Base-by-base conservation (phyloP, 2,888 invertebrate species). In the Volucella inflata region DNA sequence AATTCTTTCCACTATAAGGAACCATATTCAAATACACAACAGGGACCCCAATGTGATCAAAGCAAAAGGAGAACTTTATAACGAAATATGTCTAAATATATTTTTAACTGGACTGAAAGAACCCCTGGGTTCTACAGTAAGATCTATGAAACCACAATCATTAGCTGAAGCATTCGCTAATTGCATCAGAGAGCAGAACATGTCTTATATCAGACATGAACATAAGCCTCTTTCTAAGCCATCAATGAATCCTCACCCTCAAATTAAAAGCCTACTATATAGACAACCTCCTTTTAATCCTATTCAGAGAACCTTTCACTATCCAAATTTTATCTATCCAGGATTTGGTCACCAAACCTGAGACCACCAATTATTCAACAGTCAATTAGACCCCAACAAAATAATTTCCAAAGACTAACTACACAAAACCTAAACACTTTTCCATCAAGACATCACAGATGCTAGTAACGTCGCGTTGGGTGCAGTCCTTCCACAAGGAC, bases 11-110 rank as follows among this genome's bases (percentile, higher is more conserved):
- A 67, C 67, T 16, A 51, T 80, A n/a, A 46, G 10, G 1, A 80
- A 75, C 4, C 67, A 75, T 44, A 17, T 80, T 21, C 75, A 80
- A 65, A 72, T 85, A n/a, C 71, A 71, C n/a, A 44, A 48, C 30
- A 48, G 11, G 14, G 71, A 71, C 36, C 17, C 8, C 48, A 71
- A 60, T 17, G 70, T 67, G 4, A 53, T 53, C 21, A 53, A 21
- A n/a, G 30, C 53, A 53, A 53, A 53, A 2, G 53, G 21, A 53
- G 53, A 53, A 53, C 14, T 62, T 17, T 60, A 42, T 21, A 60
- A 38, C n/a, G 62, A 46, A 62, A 62, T 46, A 46, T 62, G 46
- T 30, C 14, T 62, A 21, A 62, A 62, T 12, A 11, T 62, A 8
- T 62, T 62, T 17, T 46, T 62, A 42, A 42, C 46, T 0, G 62